Evolutionary conservation across 2,888 invertebrate species (phyloP).

Genomic region (Syrphus vitripennis): DNA sequence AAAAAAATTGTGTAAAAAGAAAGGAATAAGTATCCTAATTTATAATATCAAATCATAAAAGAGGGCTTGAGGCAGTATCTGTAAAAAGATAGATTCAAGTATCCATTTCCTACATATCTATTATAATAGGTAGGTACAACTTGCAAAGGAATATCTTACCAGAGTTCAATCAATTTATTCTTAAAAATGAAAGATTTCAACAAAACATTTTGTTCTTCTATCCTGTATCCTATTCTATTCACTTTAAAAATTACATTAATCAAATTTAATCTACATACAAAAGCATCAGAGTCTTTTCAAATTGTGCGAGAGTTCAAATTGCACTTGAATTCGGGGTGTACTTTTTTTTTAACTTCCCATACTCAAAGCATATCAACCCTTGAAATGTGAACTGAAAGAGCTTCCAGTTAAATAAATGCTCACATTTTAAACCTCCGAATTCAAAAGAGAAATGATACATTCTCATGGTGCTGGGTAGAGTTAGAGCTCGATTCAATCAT

Average conservation of each 20-base stretch:
- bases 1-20: no score
- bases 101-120: no score
- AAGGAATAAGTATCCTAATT: no score
- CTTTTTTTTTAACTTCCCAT: not conserved
- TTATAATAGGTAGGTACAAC: no score
- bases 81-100: no score
- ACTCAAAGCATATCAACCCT: not conserved
- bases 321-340: not conserved
- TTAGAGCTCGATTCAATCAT: not conserved
- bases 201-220: not conserved
- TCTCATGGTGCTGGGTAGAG: not conserved
- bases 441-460: slow-evolving; percentile 6
- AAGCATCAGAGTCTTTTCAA: not conserved
- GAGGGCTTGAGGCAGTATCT: no score
- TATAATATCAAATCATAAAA: no score
- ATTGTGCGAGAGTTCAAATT: not conserved
- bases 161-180: not conserved
- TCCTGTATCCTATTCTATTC: not conserved
- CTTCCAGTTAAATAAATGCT: slow-evolving; percentile 31
- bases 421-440: slow-evolving; percentile 34
- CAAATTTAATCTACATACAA: not conserved
- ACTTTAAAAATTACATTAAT: not conserved
- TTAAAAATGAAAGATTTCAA: not conserved
- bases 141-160: no score
- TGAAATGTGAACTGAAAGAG: not conserved